Evolutionary conservation across 2,888 invertebrate genomes (phyloP).

Genomic region (Rhogogaster chlorosoma): DNA sequence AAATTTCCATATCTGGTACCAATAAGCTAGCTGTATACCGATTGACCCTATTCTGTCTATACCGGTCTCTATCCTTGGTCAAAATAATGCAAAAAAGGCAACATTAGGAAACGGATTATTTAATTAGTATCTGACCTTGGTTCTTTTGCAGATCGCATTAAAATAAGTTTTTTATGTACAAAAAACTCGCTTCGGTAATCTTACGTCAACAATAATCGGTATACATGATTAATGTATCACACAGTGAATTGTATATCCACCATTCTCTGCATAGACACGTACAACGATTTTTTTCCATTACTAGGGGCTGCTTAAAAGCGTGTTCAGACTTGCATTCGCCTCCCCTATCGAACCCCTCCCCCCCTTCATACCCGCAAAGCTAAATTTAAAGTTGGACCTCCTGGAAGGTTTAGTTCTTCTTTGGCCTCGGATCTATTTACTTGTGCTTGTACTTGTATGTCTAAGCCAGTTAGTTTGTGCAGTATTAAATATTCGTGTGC

Average conservation of each 20-base stretch:
- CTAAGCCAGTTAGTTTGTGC: background rate
- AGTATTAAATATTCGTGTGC: background rate
- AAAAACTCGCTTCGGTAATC: too few relatives aligned
- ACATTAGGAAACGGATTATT: too few relatives aligned
- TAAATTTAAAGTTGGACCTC: slow-evolving; percentile 44
- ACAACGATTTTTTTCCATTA: slow-evolving; percentile 11
- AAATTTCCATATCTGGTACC: too few relatives aligned
- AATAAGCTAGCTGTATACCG: too few relatives aligned
- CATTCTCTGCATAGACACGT: background rate
- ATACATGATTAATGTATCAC: background rate
- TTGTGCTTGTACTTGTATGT: background rate
- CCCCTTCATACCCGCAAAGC: background rate
- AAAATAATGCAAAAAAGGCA: too few relatives aligned
- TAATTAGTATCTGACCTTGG: too few relatives aligned
- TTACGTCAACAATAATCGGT: too few relatives aligned
- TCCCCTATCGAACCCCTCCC: slow-evolving; percentile 57
- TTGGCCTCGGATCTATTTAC: slow-evolving; percentile 26
- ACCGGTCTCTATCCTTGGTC: too few relatives aligned
- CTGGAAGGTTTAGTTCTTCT: slow-evolving; percentile 45
- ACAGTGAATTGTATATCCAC: background rate
- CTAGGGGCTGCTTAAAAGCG: slow-evolving; percentile 61
- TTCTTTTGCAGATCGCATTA: too few relatives aligned
- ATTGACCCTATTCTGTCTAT: too few relatives aligned
- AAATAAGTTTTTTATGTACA: too few relatives aligned
- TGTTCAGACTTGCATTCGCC: slow-evolving; percentile 69